These are phyloP conservation scores for Danio tinwini DNA, from an alignment of 2,797 vertebrate genomes.

Conservation along the genomic window DNA sequence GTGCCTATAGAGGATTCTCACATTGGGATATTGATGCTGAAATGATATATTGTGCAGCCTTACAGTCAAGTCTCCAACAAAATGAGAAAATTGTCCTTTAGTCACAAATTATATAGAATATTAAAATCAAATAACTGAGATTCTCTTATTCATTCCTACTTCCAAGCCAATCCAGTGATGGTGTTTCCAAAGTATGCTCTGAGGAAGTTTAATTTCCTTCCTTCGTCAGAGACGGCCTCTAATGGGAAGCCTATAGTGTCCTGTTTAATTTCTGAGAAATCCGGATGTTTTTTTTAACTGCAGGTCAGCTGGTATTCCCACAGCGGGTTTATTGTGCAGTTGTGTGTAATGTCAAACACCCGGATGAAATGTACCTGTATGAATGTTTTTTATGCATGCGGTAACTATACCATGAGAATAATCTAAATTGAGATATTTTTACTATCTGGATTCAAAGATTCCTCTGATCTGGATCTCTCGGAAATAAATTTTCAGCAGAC, in stretches of 20 bases:
- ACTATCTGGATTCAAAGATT: background rate
- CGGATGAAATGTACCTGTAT: background rate
- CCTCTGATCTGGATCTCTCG: background rate
- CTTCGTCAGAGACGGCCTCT: background rate
- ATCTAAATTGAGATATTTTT: too few relatives aligned
- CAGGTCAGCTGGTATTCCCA: constrained; percentile 1
- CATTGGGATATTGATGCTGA: too few relatives aligned
- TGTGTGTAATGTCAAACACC: background rate
- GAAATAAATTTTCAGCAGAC: background rate
- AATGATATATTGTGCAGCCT: too few relatives aligned
- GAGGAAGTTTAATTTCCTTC: constrained; percentile 55
- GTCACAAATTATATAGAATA: background rate
- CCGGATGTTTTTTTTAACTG: constrained; percentile 44
- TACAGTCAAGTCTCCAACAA: too few relatives aligned
- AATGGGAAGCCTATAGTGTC: constrained; percentile 24
- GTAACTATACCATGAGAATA: background rate
- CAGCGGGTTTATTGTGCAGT: constrained; percentile 15
- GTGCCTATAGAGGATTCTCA: too few relatives aligned
- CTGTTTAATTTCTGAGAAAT: constrained; percentile 41
- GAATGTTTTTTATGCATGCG: background rate
- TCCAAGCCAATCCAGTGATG: background rate
- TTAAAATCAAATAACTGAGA: background rate
- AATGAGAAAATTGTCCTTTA: background rate
- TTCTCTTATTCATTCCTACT: background rate
- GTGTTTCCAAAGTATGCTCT: constrained; percentile 16